A percentile compares a stretch with the other conserved stretches of the same genome.
phyloP scores from a whole-genome alignment of 1,140 invertebrate genomes.

The Glomeris maerens region DNA sequence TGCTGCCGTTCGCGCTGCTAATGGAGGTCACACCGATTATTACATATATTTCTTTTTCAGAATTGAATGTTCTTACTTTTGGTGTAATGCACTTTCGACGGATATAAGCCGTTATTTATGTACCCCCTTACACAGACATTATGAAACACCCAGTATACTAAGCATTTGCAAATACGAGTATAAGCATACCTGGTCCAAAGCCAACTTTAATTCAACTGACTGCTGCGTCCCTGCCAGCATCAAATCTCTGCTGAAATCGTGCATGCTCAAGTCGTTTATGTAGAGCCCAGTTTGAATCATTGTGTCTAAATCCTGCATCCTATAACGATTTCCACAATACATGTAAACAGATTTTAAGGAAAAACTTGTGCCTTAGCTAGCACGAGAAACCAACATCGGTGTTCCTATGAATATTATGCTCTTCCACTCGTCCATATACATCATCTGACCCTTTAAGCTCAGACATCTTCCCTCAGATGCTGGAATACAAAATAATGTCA shows the following conservation, averaged over 20 bases:
- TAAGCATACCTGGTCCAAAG: conserved; percentile 76
- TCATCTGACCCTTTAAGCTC: conserved; percentile 71
- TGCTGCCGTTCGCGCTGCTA: no score
- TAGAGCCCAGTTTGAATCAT: conserved; percentile 79
- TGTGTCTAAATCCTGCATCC: conserved; percentile 76
- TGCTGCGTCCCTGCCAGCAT: conserved; percentile 94
- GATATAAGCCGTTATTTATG: no score
- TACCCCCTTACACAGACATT: no score
- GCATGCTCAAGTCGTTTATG: conserved; percentile 95
- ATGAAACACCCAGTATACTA: no score
- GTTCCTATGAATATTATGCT: conserved; percentile 93
- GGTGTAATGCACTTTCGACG: no score
- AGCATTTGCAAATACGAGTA: no score
- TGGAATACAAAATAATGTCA: no score
- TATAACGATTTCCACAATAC: conserved; percentile 17
- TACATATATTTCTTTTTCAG: no score
- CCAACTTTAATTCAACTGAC: conserved; percentile 87
- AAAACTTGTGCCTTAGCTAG: neutral
- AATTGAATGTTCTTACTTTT: no score
- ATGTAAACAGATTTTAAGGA: neutral
- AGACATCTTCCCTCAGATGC: conserved; percentile 3
- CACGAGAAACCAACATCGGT: conserved; percentile 47
- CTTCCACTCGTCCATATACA: conserved; percentile 94
- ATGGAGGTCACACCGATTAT: no score
- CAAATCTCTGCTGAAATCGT: conserved; percentile 91